These are phyloP conservation scores for Disparrhopalites patrizii DNA, from an alignment of 2,888 invertebrate genomes.

Conservation along the genomic window DNA sequence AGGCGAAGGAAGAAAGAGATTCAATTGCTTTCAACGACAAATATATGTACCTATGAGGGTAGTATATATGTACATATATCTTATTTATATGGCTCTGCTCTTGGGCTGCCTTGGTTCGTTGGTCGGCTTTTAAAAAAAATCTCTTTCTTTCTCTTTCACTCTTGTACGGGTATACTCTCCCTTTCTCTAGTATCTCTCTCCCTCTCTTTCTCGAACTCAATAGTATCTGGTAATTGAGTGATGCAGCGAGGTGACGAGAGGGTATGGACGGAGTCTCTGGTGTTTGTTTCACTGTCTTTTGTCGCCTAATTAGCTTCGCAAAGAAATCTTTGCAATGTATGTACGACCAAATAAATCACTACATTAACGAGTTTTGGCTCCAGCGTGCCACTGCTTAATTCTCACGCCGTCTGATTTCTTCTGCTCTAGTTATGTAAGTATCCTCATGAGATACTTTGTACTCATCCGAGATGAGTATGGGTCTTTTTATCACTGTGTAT, in stretches of 20 bases:
- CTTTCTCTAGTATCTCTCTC: too few species aligned
- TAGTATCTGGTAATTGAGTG: too few species aligned
- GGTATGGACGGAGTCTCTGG: conserved; percentile 24
- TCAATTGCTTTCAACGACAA: not conserved
- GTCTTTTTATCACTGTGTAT: not conserved
- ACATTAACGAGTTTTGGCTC: conserved; percentile 33
- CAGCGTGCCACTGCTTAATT: conserved; percentile 26
- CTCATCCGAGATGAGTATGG: too few species aligned
- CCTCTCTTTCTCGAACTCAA: too few species aligned
- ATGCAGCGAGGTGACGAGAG: conserved; percentile 10
- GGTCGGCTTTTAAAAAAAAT: not conserved
- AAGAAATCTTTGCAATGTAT: conserved; percentile 28
- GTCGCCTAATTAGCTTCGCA: conserved; percentile 33
- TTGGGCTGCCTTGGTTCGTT: too few species aligned
- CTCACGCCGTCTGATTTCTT: conserved; percentile 25
- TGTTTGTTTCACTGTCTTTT: conserved; percentile 33
- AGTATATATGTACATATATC: not conserved
- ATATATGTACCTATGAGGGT: not conserved
- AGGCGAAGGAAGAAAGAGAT: not conserved
- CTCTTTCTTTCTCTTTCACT: too few species aligned
- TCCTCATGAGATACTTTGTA: too few species aligned
- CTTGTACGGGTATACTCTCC: too few species aligned
- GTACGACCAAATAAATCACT: conserved; percentile 32
- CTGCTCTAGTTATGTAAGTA: conserved; percentile 5
- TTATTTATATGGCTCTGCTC: not conserved